Evolutionary conservation across 2,888 invertebrate genomes (phyloP), one percentile per base, ranked within the genome.

Genomic region (Apamea crenata): DNA sequence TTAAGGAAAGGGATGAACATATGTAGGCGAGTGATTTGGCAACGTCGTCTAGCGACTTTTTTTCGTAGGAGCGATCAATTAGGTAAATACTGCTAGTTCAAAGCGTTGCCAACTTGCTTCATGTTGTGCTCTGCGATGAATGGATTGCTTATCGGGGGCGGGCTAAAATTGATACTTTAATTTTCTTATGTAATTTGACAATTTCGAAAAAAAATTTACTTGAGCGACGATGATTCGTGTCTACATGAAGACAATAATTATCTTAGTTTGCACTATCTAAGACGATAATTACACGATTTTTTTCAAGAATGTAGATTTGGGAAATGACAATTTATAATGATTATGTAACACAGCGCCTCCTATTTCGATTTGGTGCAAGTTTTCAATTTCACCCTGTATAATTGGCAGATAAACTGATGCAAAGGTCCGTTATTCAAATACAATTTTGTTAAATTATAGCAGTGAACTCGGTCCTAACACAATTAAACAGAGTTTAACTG

Each of bases 401-500:
- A 59, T 61, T 29, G 10, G 18, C n/a, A 53, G 29, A 44, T 36
- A 56, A 69, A 53, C 50, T 14, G 21, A 25, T 53, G 7, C 16
- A 59, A 68, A 72, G n/a, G 12, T 72, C 29, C 8, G 7, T 2
- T 75, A 56, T 83, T 75, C 32, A 78, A 72, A 69, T 56, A 66
- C 40, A 29, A 63, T 53, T 68, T 50, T n/a, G 65, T 50, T 66
- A 50, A 84, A 53, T 74, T 69, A 68, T 59, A 29, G n/a, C 61
- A 21, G 25, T 47, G 25, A 86, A 78, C 83, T 59, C 32, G 29
- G 86, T 66, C 16, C 72, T 75, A 75, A 78, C 61, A 72, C 65
- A 86, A 78, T 78, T 68, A 78, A 74, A 86, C 68, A 50, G 61
- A 68, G 74, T 61, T 75, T 86, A 78, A 78, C 68, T 70, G 61